Evolutionary conservation across 2,888 invertebrate genomes (phyloP).

Genomic region (Gerris lacustris): DNA sequence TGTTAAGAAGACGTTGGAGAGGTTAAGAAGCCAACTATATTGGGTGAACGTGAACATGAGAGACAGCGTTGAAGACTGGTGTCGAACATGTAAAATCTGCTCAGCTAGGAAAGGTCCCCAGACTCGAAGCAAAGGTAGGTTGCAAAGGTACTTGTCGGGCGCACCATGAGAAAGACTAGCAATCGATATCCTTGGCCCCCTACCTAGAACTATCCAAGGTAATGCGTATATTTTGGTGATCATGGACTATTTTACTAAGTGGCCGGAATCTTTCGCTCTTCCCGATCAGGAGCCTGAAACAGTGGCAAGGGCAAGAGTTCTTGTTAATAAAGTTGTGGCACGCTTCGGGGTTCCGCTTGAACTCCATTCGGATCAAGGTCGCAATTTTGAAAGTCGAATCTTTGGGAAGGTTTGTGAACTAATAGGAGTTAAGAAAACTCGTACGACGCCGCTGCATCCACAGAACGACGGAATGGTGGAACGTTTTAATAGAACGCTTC

Average conservation of each 20-base stretch:
- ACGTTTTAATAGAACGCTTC: constrained; percentile 25
- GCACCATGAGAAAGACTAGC: constrained; percentile 26
- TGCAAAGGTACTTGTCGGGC: constrained; percentile 25
- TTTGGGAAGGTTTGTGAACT: constrained; percentile 20
- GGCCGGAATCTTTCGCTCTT: constrained; percentile 32
- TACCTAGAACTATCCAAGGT: constrained; percentile 23
- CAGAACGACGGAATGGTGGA: constrained; percentile 22
- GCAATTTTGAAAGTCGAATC: constrained; percentile 31
- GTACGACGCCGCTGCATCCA: too few species aligned
- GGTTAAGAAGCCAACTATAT: too few species aligned
- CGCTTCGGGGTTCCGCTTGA: constrained; percentile 26
- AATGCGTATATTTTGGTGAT: constrained; percentile 30
- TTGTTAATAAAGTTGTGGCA: constrained; percentile 27
- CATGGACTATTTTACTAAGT: constrained; percentile 30
- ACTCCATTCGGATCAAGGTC: constrained; percentile 31
- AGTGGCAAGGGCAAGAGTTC: constrained; percentile 30
- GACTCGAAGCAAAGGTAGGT: too few species aligned
- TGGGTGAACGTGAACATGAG: too few species aligned
- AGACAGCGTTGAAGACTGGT: too few species aligned
- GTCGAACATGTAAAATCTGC: too few species aligned
- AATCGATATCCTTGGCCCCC: constrained; percentile 28
- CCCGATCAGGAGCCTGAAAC: constrained; percentile 32
- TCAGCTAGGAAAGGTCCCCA: too few species aligned
- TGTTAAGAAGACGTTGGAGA: too few species aligned
- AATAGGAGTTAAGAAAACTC: too few species aligned